Evolutionary conservation across 2,888 invertebrate genomes (phyloP), one percentile per base, ranked within the genome.

Genomic region (Orthosia incerta): DNA sequence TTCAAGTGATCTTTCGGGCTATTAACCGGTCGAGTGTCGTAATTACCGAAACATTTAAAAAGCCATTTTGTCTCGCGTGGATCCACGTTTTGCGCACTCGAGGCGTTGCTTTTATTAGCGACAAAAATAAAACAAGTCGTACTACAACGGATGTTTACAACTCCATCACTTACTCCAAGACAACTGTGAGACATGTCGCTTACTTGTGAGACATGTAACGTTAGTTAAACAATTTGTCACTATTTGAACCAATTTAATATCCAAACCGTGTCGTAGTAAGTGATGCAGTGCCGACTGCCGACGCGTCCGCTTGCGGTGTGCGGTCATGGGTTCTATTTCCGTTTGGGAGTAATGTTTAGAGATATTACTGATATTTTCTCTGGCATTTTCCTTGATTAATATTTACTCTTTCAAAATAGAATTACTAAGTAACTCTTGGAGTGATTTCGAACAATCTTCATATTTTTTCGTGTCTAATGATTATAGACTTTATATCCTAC

Each of bases 181-280:
- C 39, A 67, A 70, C 60, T 57, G 60, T 67, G 53, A 80, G 46
- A 82, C 16, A 72, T 72, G 69, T 60, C 39, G 13, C 56, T 74
- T 50, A 31, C 45, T 56, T 18, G 18, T 26, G 15, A 45, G 39
- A 56, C 66, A 51, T n/a, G 66, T 69, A 55, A 65, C 72, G 23
- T 79, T 31, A 39, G 56, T 62, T n/a, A 26, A 67, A 70, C 82
- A 67, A 80, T 80, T 80, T 80, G 80, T 80, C 82, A 80, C 82
- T 82, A 82, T 82, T 82, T 74, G 70, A 61, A 78, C 78, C 80
- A 82, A 80, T 80, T 82, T 82, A 82, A 70, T 82, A 80, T 80
- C 45, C 70, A 60, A 82, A 74, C 53, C 59, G 53, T 74, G 69
- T 74, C 82, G 13, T 12, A 60, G 51, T 55, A 79, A 79, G 62